Conservation (phyloP, 2,888 invertebrate species). For the Deroplatys truncata region DNA sequence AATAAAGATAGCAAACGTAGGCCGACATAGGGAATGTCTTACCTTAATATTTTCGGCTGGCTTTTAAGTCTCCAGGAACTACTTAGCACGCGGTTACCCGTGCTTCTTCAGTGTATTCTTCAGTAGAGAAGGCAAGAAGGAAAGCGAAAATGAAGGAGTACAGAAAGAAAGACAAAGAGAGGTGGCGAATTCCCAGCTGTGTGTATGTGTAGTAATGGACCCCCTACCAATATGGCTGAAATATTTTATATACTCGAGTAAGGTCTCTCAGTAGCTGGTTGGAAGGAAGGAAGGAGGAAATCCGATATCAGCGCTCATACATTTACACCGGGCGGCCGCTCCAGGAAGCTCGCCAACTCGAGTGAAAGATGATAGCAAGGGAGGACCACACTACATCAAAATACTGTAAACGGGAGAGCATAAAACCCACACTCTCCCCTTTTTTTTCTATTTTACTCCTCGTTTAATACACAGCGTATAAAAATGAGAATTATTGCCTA, state of each 20-base stretch:
- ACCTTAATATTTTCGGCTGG: too few relatives aligned
- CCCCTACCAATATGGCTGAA: constrained; percentile 17
- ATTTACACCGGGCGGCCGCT: background rate
- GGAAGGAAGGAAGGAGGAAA: constrained; percentile 8
- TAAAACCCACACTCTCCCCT: background rate
- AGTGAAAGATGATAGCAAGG: constrained; percentile 2
- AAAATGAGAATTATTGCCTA: constrained; percentile 21
- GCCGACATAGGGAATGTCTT: too few relatives aligned
- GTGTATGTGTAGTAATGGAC: constrained; percentile 17
- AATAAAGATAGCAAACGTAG: too few relatives aligned
- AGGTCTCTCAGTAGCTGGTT: background rate
- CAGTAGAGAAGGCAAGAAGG: background rate
- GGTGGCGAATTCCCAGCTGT: constrained; percentile 23
- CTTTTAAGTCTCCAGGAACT: too few relatives aligned
- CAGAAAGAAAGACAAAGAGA: constrained; percentile 18
- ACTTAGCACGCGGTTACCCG: too few relatives aligned
- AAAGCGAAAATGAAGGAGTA: constrained; percentile 4
- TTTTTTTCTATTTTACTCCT: background rate
- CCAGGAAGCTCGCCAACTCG: background rate
- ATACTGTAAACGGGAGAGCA: constrained; percentile 16
- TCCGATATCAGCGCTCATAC: constrained; percentile 20
- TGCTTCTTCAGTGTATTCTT: background rate
- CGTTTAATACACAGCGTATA: constrained; percentile 11
- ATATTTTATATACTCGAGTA: constrained; percentile 11
- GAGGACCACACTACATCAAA: constrained; percentile 7